phyloP scores from a whole-genome alignment of 2,888 invertebrate genomes.

The Dolomedes plantarius region DNA sequence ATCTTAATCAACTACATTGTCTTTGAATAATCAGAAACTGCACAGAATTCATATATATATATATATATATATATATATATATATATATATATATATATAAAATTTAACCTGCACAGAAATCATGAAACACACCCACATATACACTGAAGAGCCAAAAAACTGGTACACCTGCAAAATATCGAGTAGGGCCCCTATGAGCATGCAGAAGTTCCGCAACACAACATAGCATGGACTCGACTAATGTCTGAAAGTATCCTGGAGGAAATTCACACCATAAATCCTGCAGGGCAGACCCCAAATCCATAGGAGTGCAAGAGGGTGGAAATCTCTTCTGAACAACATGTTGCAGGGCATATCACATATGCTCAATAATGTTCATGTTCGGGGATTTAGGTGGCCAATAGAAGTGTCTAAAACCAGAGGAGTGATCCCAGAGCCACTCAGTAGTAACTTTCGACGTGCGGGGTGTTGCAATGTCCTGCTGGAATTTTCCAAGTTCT shows the following conservation, averaged over 20 bases:
- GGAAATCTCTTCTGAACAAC: neutral
- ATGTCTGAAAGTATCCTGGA: neutral
- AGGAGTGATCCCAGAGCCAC: neutral
- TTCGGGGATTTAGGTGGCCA: neutral
- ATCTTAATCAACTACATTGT: no score
- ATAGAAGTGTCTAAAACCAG: neutral
- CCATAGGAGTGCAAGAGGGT: neutral
- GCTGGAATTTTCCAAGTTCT: neutral
- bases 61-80: no score
- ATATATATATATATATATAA: no score
- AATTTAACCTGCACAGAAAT: no score
- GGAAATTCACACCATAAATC: neutral
- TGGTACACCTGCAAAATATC: neutral
- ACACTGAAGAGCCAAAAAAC: neutral
- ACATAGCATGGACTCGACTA: neutral
- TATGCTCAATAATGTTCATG: neutral
- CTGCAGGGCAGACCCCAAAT: neutral
- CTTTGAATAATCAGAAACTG: no score
- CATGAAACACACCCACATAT: no score
- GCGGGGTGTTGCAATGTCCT: conserved; percentile 13
- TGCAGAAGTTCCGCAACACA: neutral
- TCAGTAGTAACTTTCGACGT: conserved; percentile 9
- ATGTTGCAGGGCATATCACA: neutral
- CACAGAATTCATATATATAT: no score
- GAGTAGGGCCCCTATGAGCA: neutral